Conservation (phyloP, 2,113 vertebrate genomes). For the Donacobius atricapilla region DNA sequence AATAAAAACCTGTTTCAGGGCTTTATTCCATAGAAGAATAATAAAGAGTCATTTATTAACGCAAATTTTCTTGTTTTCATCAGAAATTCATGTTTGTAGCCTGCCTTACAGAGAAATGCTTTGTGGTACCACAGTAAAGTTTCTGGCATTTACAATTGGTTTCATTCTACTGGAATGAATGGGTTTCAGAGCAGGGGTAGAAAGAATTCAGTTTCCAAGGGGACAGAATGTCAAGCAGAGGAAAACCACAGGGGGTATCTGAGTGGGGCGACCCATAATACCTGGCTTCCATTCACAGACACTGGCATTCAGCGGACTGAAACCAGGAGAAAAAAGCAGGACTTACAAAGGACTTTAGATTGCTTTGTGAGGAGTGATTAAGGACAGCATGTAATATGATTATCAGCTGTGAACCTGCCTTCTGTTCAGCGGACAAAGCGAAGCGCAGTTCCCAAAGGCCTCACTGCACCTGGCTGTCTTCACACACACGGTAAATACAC, state of each 20-base stretch:
- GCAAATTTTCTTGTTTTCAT: background rate
- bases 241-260: background rate
- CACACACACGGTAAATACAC: background rate
- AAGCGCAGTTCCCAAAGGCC: background rate
- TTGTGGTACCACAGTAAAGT: background rate
- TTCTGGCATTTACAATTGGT: background rate
- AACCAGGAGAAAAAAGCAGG: background rate
- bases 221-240: background rate
- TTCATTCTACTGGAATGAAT: background rate
- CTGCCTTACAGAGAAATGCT: background rate
- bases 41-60: background rate
- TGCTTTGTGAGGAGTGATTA: background rate
- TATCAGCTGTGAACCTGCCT: background rate
- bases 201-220: background rate
- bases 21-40: background rate
- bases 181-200: background rate
- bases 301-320: background rate
- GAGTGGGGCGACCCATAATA: background rate
- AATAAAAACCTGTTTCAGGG: background rate
- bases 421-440: fast-evolving
- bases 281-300: background rate
- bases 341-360: background rate
- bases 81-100: background rate
- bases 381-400: background rate
- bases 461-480: too few relatives aligned